These are phyloP conservation scores for Cataglyphis altisquamis DNA, from an alignment of 2,888 invertebrate genomes.

Conservation along the genomic window DNA sequence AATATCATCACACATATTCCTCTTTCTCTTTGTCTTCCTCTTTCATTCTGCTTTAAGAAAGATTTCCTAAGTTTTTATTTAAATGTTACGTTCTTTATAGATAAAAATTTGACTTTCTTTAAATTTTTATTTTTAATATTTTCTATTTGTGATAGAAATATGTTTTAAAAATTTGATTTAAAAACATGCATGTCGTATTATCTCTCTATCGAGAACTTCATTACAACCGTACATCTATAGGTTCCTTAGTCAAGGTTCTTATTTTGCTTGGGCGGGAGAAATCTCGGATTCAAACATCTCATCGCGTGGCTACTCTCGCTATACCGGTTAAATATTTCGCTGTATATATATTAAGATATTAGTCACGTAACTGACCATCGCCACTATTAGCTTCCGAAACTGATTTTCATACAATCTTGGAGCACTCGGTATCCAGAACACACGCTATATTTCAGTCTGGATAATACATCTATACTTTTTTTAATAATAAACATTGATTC, in stretches of 20 bases:
- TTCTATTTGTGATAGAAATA: background rate
- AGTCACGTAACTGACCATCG: conserved; percentile 44
- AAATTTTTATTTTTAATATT: background rate
- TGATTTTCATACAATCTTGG: conserved; percentile 41
- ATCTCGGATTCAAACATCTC: conserved; percentile 47
- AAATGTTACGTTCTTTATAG: background rate
- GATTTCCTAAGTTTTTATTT: background rate
- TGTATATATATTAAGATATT: conserved; percentile 45
- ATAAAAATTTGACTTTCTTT: background rate
- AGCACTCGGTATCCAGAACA: conserved; percentile 24
- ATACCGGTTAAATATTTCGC: conserved; percentile 49
- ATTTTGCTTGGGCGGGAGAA: conserved; percentile 54
- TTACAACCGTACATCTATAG: conserved; percentile 9
- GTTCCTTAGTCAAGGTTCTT: conserved; percentile 33
- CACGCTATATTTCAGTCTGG: conserved; percentile 17
- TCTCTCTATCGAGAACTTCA: conserved; percentile 6
- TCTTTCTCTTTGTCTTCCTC: background rate
- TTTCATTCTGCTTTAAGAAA: background rate
- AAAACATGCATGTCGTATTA: background rate
- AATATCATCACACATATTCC: background rate
- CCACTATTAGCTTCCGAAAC: conserved; percentile 44
- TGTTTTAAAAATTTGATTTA: background rate
- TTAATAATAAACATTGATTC: conserved; percentile 1
- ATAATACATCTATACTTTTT: conserved; percentile 1
- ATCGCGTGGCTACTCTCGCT: conserved; percentile 34